Percentiles rank a stretch among this genome's conserved stretches.
phyloP scores from a whole-genome alignment of 2,888 invertebrate genomes.

The Macrosiphum euphorbiae region DNA sequence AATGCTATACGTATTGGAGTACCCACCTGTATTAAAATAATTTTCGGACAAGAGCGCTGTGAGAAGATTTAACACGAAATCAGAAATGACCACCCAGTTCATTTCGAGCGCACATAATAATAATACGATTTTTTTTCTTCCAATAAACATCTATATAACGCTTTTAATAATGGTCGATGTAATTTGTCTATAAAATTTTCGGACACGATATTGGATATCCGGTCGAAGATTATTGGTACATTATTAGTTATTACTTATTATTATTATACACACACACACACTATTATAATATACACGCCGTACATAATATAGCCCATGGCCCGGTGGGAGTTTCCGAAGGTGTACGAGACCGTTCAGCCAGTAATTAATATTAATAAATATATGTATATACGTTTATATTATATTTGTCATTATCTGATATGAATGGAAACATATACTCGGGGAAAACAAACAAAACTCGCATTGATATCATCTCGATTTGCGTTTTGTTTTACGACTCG shows the following conservation, averaged over 20 bases:
- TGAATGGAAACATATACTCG: constrained; percentile 32
- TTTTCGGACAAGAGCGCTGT: not conserved
- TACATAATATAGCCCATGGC: constrained; percentile 4
- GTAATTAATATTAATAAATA: constrained; percentile 61
- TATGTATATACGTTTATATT: not conserved
- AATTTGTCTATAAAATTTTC: constrained; percentile 27
- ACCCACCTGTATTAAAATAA: not conserved
- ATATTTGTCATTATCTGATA: constrained; percentile 58
- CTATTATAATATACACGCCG: not conserved
- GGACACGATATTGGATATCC: constrained; percentile 59
- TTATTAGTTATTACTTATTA: constrained; percentile 47
- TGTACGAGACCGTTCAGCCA: constrained; percentile 33
- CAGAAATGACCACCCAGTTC: constrained; percentile 42
- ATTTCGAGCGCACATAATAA: not conserved
- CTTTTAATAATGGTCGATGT: constrained; percentile 8
- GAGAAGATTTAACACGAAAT: constrained; percentile 19
- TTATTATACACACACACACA: not conserved
- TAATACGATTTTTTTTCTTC: not conserved
- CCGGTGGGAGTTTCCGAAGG: constrained; percentile 53
- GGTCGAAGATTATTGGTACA: constrained; percentile 24
- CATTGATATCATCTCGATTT: constrained; percentile 60
- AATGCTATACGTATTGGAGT: not conserved
- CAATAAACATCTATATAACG: constrained; percentile 29
- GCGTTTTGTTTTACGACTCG: constrained; percentile 61
- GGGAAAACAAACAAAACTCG: constrained; percentile 61